phyloP scores from a whole-genome alignment of 2,888 invertebrate genomes.

The Athripsodes cinereus region DNA sequence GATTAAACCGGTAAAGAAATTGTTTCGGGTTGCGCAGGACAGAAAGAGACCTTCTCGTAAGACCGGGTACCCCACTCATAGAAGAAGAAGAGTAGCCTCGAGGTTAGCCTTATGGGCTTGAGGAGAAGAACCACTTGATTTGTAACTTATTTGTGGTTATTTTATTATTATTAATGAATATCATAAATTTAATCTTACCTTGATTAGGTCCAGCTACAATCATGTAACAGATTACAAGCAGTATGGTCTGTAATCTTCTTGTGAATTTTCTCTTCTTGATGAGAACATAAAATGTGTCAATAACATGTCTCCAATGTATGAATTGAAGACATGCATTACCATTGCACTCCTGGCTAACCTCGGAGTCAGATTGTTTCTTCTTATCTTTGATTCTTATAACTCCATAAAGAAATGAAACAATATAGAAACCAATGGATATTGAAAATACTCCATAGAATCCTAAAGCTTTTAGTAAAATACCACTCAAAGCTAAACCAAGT shows the following conservation, averaged over 20 bases:
- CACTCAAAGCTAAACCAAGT: conserved; percentile 47
- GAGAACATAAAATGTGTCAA: conserved; percentile 41
- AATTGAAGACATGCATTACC: conserved; percentile 11
- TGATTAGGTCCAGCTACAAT: conserved; percentile 48
- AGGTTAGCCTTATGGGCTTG: too few species aligned
- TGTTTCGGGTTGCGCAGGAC: too few species aligned
- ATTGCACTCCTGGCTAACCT: conserved; percentile 7
- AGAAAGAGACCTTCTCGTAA: too few species aligned
- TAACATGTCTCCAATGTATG: conserved; percentile 19
- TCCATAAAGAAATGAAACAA: conserved; percentile 39
- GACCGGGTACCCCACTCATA: too few species aligned
- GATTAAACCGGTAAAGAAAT: too few species aligned
- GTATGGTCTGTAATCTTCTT: conserved; percentile 39
- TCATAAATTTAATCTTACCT: too few species aligned
- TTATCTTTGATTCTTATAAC: conserved; percentile 31
- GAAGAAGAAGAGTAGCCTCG: too few species aligned
- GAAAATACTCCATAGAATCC: conserved; percentile 45
- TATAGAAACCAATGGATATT: conserved; percentile 35
- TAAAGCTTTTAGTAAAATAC: conserved; percentile 41
- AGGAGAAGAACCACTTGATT: too few species aligned
- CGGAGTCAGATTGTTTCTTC: neutral
- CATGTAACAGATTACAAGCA: conserved; percentile 39
- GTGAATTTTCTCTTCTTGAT: conserved; percentile 36
- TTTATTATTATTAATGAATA: too few species aligned
- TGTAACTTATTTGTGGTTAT: too few species aligned